Percentiles rank a stretch among this genome's conserved stretches.
Evolutionary conservation across 2,797 vertebrate genomes (phyloP).

Genomic region (Distichodus sexfasciatus): DNA sequence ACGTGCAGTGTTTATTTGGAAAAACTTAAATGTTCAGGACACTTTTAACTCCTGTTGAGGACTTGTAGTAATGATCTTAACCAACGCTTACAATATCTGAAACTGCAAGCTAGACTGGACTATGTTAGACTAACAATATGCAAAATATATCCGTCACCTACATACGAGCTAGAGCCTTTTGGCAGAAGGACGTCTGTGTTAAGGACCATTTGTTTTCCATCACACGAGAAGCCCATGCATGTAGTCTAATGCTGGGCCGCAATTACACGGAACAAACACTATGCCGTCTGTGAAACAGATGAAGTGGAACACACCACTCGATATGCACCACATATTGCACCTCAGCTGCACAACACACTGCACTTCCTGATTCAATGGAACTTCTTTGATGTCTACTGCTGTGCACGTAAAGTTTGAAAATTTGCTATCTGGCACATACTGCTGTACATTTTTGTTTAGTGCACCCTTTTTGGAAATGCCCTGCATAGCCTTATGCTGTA

Average conservation of each 20-base stretch:
- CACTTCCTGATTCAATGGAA: not conserved
- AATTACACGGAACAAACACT: not conserved
- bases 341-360: not conserved
- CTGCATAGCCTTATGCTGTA: too few species aligned
- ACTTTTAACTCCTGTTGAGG: not conserved
- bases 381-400: not conserved
- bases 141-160: not conserved
- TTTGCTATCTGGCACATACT: not conserved
- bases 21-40: not conserved
- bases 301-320: conserved; percentile 7
- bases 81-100: not conserved
- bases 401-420: not conserved
- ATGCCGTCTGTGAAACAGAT: not conserved
- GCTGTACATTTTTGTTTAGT: not conserved
- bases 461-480: too few species aligned
- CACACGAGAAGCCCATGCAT: not conserved
- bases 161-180: not conserved
- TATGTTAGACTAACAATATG: not conserved
- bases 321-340: not conserved
- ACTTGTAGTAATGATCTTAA: not conserved
- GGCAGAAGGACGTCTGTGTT: conserved; percentile 7
- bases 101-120: not conserved
- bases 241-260: not conserved
- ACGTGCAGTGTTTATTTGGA: too few species aligned
- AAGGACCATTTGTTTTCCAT: conserved; percentile 2